Base-by-base conservation (phyloP, 2,797 vertebrate species). In the Rallus crepitans region DNA sequence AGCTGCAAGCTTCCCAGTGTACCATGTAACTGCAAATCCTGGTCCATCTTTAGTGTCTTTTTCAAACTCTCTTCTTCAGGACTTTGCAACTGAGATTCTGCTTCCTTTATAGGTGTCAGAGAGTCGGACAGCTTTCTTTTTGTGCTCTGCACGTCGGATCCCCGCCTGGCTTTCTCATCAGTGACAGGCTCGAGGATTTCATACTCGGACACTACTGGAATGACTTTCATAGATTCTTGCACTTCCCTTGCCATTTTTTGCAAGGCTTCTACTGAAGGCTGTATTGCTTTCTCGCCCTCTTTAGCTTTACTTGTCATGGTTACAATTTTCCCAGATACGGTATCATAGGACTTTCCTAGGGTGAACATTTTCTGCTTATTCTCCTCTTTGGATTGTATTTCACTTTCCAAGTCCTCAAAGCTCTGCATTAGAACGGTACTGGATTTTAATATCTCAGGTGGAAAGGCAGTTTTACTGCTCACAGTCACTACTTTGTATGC, bases 291-390 rank as follows among this genome's bases (percentile, higher is more conserved):
- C 59, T 98, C 98, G 0, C 97, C 98, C 63, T 99, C 98, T 96
- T 97, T 98, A 31, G 96, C 82, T 87, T 96, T 98, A 61, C 97
- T 97, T 6, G 97, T 98, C 98, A 99, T 98, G 53, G 98, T 98
- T 68, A 99, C 95, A n/a, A 99, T 98, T 97, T 97, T 99, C 66
- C 99, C 99, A 0, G 99, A 99, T 21, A 98, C 13, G 0, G 99
- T 98, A 95, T 99, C 98, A 19, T 99, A 99, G 82, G 98, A 98
- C 95, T 97, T 99, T 89, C 98, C 98, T 70, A 99, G 95, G 3
- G 98, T 98, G 94, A 98, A 98, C 76, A 96, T 95, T 97, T 98
- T 99, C 97, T 98, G 98, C 89, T 96, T 98, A 96, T 96, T 96
- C 89, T 98, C 98, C 90, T 98, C 99, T 96, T 95, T 98, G 75